phyloP scores from a whole-genome alignment of 2,113 vertebrate species.

The Ictidomys tridecemlineatus region DNA sequence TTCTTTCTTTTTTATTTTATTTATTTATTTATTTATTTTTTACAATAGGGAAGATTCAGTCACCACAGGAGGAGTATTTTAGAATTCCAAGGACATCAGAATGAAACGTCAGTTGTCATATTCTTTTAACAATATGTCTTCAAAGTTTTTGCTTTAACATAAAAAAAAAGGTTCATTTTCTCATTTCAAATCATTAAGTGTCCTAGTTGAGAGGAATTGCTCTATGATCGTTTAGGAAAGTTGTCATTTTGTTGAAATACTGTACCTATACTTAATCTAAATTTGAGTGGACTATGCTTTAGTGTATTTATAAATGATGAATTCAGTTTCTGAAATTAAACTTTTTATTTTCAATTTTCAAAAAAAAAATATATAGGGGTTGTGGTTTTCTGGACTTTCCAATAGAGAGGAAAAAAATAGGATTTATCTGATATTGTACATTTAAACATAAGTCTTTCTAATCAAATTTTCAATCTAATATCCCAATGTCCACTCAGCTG shows the following conservation, averaged over 20 bases:
- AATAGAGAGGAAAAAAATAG: neutral
- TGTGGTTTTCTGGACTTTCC: neutral
- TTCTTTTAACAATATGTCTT: conserved; percentile 72
- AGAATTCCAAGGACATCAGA: conserved; percentile 73
- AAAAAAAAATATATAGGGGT: neutral
- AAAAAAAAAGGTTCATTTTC: conserved; percentile 62
- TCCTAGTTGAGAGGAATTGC: conserved; percentile 79
- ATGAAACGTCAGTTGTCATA: conserved; percentile 73
- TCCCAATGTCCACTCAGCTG: neutral
- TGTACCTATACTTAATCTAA: conserved; percentile 86
- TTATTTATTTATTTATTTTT: neutral
- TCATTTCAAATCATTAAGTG: conserved; percentile 80
- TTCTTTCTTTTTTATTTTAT: neutral
- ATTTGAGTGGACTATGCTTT: too few relatives aligned
- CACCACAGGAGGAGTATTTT: conserved; percentile 71
- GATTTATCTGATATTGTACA: neutral
- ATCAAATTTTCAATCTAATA: neutral
- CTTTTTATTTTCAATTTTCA: too few relatives aligned
- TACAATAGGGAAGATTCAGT: conserved; percentile 73
- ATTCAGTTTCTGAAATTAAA: too few relatives aligned
- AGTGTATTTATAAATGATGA: too few relatives aligned
- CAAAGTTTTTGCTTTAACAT: conserved; percentile 54
- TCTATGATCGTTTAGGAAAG: conserved; percentile 84
- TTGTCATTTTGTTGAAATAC: conserved; percentile 79
- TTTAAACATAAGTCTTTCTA: conserved; percentile 49